Base-by-base conservation (phyloP, 2,113 vertebrate species). In the Monopterus albus region DNA sequence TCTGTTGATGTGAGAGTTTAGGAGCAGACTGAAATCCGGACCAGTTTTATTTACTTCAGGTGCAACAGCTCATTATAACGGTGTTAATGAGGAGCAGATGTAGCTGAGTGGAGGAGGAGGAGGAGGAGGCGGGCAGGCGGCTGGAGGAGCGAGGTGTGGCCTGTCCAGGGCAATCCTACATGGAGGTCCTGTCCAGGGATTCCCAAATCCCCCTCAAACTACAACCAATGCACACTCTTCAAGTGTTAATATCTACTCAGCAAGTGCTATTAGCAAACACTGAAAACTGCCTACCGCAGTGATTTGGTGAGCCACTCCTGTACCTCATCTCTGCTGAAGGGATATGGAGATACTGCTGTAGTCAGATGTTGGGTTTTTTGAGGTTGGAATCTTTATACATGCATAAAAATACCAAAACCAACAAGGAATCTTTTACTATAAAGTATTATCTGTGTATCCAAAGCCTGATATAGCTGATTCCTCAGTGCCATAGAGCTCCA, bases 41-140 rank as follows among this genome's bases (percentile, higher is more conserved):
- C 64, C 59, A 59, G 71, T 87, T 90, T 89, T 89, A 88, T 88
- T 92, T 91, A 92, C 82, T 89, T 93, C 85, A 89, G 90, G 91
- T 92, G 90, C 86, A 84, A 68, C 42, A 25, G 82, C 88, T 91
- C 88, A 92, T 93, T 92, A 91, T 86, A 82, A 82, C 58, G 58
- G 62, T 84, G 85, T 89, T 93, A 92, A 93, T 92, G 88, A 89
- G 85, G 71, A 90, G 87, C 91, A 92, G 89, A 92, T 91, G 91
- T 80, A 87, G 87, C 81, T 65, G 73, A 81, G 88, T 80, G 72
- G 74, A 56, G 77, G 20, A 4, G 26, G 50, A 1, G 39, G 7
- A n/a, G 40, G 12, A n/a, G n/a, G n/a, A 21, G 58, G 36, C 7
- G 59, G 50, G 50, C 5, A 11, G 23, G 21, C 0, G 67, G 50